Evolutionary conservation across 2,888 invertebrate species (phyloP), one percentile per base, ranked within the genome.

Genomic region (Agrochola lychnidis): DNA sequence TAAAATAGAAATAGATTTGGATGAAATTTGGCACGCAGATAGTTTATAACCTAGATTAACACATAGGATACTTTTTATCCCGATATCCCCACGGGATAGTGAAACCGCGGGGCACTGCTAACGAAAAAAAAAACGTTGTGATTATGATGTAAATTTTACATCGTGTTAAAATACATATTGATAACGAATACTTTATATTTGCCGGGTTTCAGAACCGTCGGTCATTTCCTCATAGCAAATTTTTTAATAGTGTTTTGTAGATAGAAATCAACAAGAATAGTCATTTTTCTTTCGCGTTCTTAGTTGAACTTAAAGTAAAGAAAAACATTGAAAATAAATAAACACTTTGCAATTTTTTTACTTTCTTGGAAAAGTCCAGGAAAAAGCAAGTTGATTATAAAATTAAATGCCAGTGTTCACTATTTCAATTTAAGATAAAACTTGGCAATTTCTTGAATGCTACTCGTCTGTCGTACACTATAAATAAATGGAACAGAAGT

Each of bases 351-450:
- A 25, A 3, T 56, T 59, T 66, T 66, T 56, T 74, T 81, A 3
- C 9, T 68, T 53, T n/a, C 30, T 12, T 22, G 42, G 22, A 59
- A 40, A 64, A 40, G 12, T 30, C 6, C 1, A 14, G 4, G 42
- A 0, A 48, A 42, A 71, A 66, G 57, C 45, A 64, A 82, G 73
- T 83, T 85, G 76, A 81, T 88, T 84, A 86, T 73, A 69, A 78
- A 83, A 86, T 79, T 83, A 83, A 86, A 87, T 76, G 68, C 68
- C 67, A 73, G 67, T 83, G 77, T 73, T 86, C 80, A 73, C 80
- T 78, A 74, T 85, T 81, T 79, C 82, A 74, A 81, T 78, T 86
- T 85, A 70, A 86, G 84, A 86, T 86, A 84, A 88, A 81, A 86
- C 84, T 88, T 80, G 69, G 86, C 73, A 79, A 74, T 86, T 86